Evolutionary conservation across 2,113 vertebrate species (phyloP), one percentile per base, ranked within the genome.

Genomic region (Muscicapa adusta): DNA sequence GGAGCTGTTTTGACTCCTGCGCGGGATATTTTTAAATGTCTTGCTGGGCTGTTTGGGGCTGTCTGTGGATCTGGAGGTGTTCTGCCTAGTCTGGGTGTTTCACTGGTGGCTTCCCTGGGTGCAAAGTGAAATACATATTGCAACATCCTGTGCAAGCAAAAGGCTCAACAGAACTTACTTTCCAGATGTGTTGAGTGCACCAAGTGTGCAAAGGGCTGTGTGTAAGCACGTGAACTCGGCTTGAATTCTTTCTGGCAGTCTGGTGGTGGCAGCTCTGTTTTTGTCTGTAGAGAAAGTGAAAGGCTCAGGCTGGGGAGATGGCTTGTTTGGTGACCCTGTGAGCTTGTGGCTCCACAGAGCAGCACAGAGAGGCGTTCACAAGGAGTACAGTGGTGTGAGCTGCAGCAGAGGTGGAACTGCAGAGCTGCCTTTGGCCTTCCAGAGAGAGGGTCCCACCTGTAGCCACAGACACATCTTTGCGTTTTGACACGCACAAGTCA

Each of bases 291-390:
- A 36, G n/a, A n/a, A 34, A 19, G 42, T 5, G 7, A 20, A 67
- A 71, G n/a, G 53, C 50, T 31, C 2, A 0, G 7, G 36, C 12
- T 56, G 5, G 22, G 40, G 45, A 33, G 48, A 14, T 7, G 38
- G 20, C 48, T 83, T 8, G 15, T 54, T 67, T 7, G 0, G 47
- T 63, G 60, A n/a, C 34, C 24, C 33, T 0, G 0, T 0, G 16
- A 51, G 65, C 57, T 28, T 36, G 14, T 22, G 3, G 38, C 56
- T 31, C 23, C 2, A 0, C 26, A 4, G 58, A 25, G 62, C 48
- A 48, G 25, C 5, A 0, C 0, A 0, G 40, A 5, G 31, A 22
- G 25, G 6, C 14, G 20, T 22, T n/a, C 0, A 0, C 29, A 12
- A 68, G 18, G 16, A 66, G 20, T 15, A 5, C 5, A 0, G 13